Percentiles rank a stretch among this genome's conserved stretches.
Conservation (phyloP, 2,888 invertebrate species). For the Xestia sexstrigata region DNA sequence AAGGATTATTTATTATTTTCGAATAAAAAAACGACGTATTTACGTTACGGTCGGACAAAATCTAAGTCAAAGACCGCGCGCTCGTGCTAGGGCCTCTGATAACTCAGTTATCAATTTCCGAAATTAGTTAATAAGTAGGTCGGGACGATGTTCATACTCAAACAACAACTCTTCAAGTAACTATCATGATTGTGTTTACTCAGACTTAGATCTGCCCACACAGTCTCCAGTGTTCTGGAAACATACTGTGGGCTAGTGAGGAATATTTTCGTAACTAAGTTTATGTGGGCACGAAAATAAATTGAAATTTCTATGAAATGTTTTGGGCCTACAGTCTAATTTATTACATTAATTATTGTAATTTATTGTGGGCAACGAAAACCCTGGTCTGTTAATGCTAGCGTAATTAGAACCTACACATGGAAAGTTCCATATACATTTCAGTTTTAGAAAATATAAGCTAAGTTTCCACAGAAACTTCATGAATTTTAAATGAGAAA, state of each 20-base stretch:
- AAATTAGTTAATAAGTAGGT: background rate
- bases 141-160: background rate
- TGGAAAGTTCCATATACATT: too few relatives aligned
- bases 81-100: too few relatives aligned
- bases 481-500: background rate
- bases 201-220: background rate
- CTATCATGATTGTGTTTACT: background rate
- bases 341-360: conserved; percentile 2
- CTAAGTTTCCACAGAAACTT: background rate
- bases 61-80: too few relatives aligned
- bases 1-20: too few relatives aligned
- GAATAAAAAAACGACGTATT: too few relatives aligned
- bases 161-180: background rate
- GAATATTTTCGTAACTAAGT: background rate
- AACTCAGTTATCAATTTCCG: background rate
- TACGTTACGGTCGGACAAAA: too few relatives aligned
- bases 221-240: background rate
- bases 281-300: background rate
- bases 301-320: too few relatives aligned
- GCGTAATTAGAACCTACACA: background rate
- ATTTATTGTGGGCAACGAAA: conserved; percentile 2
- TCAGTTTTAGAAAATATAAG: background rate
- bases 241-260: background rate
- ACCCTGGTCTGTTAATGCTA: background rate
- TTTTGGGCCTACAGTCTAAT: background rate